Percentiles rank a stretch among this genome's conserved stretches.
phyloP scores from a whole-genome alignment of 2,113 vertebrate species.

The Sinocyclocheilus maitianheensis region DNA sequence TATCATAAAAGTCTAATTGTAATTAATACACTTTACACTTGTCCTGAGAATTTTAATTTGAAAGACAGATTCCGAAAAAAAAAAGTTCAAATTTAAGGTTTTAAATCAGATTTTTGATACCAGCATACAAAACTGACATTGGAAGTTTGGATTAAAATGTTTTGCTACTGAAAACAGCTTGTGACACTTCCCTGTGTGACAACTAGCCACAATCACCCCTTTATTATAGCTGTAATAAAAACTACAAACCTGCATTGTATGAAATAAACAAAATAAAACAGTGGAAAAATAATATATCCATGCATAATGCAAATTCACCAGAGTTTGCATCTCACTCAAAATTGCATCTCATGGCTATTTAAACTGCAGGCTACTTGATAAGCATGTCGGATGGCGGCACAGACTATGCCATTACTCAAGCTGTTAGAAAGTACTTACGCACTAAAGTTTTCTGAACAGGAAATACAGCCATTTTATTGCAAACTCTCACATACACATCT shows the following conservation, averaged over 20 bases:
- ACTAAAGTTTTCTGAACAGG: background rate
- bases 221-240: background rate
- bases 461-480: slow-evolving; percentile 17
- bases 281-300: background rate
- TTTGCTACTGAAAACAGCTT: background rate
- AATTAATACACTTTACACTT: too few species aligned
- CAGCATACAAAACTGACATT: background rate
- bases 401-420: background rate
- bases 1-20: too few species aligned
- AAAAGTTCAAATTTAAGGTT: too few species aligned
- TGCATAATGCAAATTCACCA: background rate
- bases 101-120: background rate
- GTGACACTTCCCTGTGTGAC: background rate
- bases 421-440: background rate
- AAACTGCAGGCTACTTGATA: background rate
- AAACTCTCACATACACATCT: background rate
- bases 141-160: background rate
- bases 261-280: background rate
- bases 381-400: background rate
- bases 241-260: background rate
- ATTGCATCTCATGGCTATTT: background rate
- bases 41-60: too few species aligned
- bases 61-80: too few species aligned
- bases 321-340: background rate
- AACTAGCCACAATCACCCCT: background rate